These are phyloP conservation scores for Exocentrus adspersus DNA, from an alignment of 2,888 invertebrate species.

Conservation along the genomic window DNA sequence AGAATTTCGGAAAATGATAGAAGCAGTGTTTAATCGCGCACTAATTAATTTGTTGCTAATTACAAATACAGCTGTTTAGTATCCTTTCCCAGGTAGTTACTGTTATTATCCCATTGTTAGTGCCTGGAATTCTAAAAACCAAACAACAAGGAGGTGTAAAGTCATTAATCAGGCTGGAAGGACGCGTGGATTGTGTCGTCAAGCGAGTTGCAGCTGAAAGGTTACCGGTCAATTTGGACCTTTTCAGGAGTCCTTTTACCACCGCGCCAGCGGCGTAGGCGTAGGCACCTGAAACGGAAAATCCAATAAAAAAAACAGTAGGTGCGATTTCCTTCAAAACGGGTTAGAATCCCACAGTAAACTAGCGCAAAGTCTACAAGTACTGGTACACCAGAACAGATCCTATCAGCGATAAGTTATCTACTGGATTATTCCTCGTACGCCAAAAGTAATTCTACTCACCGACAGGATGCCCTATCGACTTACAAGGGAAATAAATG, in stretches of 20 bases:
- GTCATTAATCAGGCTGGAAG: slow-evolving; percentile 32
- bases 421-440: slow-evolving; percentile 7
- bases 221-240: slow-evolving; percentile 9
- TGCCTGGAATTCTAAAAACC: slow-evolving; percentile 12
- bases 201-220: slow-evolving; percentile 13
- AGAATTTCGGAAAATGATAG: too few species aligned
- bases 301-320: too few species aligned
- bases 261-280: slow-evolving; percentile 2
- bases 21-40: too few species aligned
- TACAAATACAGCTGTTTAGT: too few species aligned
- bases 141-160: slow-evolving; percentile 25
- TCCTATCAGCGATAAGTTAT: slow-evolving; percentile 19
- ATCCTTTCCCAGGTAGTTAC: too few species aligned
- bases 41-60: too few species aligned
- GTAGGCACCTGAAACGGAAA: too few species aligned
- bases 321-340: too few species aligned
- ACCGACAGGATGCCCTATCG: slow-evolving; percentile 30
- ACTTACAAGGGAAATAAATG: slow-evolving; percentile 42
- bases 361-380: too few species aligned
- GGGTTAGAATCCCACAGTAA: too few species aligned
- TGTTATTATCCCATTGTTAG: neutral
- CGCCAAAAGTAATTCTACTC: slow-evolving; percentile 16
- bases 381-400: too few species aligned
- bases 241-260: slow-evolving; percentile 3
- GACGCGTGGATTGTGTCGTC: slow-evolving; percentile 35